Percentiles rank a stretch among this genome's conserved stretches.
These are phyloP conservation scores for Metopolophium dirhodum DNA, from an alignment of 1,140 invertebrate genomes.

Conservation along the genomic window DNA sequence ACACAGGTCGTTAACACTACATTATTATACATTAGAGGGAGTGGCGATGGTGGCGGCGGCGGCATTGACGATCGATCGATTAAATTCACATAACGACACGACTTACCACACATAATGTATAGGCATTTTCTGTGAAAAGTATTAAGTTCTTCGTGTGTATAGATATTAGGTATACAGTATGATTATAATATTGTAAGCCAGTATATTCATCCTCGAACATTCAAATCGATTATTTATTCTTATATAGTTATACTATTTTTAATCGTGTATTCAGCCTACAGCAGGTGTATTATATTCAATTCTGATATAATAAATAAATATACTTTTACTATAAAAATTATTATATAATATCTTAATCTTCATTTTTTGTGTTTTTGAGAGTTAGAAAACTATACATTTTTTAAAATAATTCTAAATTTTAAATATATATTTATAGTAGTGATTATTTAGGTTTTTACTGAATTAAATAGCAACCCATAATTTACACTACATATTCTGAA, in stretches of 20 bases:
- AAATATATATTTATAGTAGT: neutral
- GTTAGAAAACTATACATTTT: neutral
- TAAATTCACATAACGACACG: constrained; percentile 11
- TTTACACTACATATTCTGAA: neutral
- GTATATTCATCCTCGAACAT: neutral
- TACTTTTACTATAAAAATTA: neutral
- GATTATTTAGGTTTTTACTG: neutral
- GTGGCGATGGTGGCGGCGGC: neutral
- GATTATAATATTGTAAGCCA: neutral
- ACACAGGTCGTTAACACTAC: constrained; percentile 41
- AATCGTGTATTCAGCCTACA: neutral
- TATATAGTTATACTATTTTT: neutral
- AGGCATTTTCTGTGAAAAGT: neutral
- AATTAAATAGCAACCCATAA: neutral
- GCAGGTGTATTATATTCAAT: neutral
- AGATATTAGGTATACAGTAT: neutral
- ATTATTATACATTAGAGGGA: neutral
- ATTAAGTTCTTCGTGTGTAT: neutral
- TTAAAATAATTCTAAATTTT: neutral
- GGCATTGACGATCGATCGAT: constrained; percentile 36
- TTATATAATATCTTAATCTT: neutral
- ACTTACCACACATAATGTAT: neutral
- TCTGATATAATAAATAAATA: neutral
- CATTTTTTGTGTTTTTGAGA: neutral
- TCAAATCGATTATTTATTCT: neutral